Percentiles rank a stretch among this genome's conserved stretches.
phyloP scores from a whole-genome alignment of 2,888 invertebrate species.

The Orthosia incerta region DNA sequence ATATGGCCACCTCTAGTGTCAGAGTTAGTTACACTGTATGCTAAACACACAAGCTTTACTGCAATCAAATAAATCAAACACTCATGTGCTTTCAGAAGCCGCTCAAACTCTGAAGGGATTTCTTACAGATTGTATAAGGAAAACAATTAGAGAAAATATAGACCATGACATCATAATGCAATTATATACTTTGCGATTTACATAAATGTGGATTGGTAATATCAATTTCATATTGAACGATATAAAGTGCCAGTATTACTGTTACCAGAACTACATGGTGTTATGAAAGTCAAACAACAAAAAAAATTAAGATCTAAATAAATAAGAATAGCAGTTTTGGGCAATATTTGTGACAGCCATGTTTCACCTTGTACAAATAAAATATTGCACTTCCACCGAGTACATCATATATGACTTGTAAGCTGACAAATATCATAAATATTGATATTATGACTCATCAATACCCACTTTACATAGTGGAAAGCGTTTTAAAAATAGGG shows the following conservation, averaged over 20 bases:
- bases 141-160: background rate
- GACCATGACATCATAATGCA: background rate
- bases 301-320: too few species aligned
- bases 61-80: background rate
- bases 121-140: background rate
- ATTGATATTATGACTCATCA: constrained; percentile 23
- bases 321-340: background rate
- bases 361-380: background rate
- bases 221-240: too few species aligned
- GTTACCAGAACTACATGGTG: too few species aligned
- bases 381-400: too few species aligned
- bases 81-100: background rate
- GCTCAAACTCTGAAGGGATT: background rate
- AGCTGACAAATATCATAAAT: background rate
- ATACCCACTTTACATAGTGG: background rate
- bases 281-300: background rate
- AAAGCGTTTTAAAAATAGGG: background rate
- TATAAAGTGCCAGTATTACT: background rate
- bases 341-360: background rate
- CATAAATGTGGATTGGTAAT: constrained; percentile 2
- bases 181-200: background rate
- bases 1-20: too few species aligned
- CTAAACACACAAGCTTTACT: too few species aligned
- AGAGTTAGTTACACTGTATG: too few species aligned
- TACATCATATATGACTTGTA: background rate